A percentile compares a stretch with the other conserved stretches of the same genome.
Evolutionary conservation across 2,888 invertebrate species (phyloP).

Genomic region (Eristalinus sepulchralis): DNA sequence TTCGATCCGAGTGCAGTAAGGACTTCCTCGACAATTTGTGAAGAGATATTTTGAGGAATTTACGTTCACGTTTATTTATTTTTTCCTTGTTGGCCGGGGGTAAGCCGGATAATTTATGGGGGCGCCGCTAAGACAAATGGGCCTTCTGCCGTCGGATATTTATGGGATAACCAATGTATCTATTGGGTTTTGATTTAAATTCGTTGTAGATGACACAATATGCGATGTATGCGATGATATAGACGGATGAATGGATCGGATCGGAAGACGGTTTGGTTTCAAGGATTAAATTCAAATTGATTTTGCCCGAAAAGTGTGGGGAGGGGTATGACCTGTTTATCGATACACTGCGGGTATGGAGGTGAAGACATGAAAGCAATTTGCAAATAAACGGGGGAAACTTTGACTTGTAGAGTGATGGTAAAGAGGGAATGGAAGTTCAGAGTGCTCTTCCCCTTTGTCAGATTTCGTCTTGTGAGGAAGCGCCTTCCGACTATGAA

Average conservation of each 20-base stretch:
- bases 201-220: neutral
- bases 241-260: constrained; percentile 2
- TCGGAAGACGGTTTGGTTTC: neutral
- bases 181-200: constrained; percentile 22
- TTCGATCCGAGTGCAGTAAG: constrained; percentile 26
- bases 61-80: neutral
- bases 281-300: constrained; percentile 6
- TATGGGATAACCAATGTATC: neutral
- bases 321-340: neutral
- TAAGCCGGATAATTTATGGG: constrained; percentile 16
- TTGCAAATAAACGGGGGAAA: too few relatives aligned
- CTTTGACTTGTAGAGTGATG: too few relatives aligned
- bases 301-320: neutral
- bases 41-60: constrained; percentile 8
- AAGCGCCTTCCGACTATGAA: too few relatives aligned
- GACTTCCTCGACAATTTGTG: constrained; percentile 16
- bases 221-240: neutral
- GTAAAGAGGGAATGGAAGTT: too few relatives aligned
- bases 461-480: too few relatives aligned
- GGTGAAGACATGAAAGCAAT: too few relatives aligned
- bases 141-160: neutral
- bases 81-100: neutral
- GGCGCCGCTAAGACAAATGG: neutral
- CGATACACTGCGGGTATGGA: too few relatives aligned
- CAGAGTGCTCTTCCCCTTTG: too few relatives aligned